Base-by-base conservation (phyloP, 2,113 vertebrate species). In the Engystomops pustulosus region DNA sequence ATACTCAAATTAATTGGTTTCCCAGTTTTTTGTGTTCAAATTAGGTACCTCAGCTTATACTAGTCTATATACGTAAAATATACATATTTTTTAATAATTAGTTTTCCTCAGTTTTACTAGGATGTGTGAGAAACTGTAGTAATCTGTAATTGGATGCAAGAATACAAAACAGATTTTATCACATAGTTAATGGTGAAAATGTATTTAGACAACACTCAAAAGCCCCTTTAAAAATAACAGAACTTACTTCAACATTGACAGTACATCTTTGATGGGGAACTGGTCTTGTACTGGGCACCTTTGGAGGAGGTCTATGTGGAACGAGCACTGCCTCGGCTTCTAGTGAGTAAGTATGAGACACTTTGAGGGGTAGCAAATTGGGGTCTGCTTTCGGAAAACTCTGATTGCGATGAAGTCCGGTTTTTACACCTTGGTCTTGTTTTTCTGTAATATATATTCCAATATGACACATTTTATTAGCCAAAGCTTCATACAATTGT, bases 261-360 rank as follows among this genome's bases (percentile, higher is more conserved):
- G 79, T 84, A 0, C 88, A 87, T 87, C 89, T 91, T 36, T 93
- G 90, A 81, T 90, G 84, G 0, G 87, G 81, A 5, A 85, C 68
- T 18, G 90, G 91, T 85, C 91, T 93, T 0, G 75, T 18, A 20
- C 87, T 45, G 11, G 93, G 93, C 80, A 94, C 91, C 87, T 91
- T 91, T 71, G 94, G 94, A 6, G 92, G 88, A 0, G 93, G 93
- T n/a, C 94, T 91, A 2, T 92, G 92, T 74, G 93, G 93, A 20
- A 92, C 82, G 1, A 90, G 86, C 1, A 1, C 86, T 0, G 80
- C 38, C 51, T 55, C 87, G 45, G 47, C 18, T 38, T 89, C 90
- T 0, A 0, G 0, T 1, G 62, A 86, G 14, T 87, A 87, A 67
- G 65, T 45, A 0, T 84, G 62, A 7, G 87, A 62, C 44, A 86